Percentiles rank a stretch among this genome's conserved stretches.
Evolutionary conservation across 2,113 vertebrate species (phyloP).

Genomic region (Indicator indicator): DNA sequence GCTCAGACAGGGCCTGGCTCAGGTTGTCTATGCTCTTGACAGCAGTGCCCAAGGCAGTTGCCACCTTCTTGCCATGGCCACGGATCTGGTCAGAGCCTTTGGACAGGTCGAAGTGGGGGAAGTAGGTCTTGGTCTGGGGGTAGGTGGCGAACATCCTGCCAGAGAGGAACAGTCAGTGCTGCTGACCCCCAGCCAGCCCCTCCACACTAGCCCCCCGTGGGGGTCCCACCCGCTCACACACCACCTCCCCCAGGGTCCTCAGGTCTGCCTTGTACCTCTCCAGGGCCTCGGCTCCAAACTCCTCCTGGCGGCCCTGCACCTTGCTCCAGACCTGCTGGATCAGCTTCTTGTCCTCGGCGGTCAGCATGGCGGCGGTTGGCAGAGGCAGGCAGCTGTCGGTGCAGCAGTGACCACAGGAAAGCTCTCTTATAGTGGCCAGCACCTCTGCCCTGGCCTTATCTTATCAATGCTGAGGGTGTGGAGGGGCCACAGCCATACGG

Average conservation of each 20-base stretch:
- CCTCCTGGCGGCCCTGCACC: neutral
- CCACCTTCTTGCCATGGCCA: constrained; percentile 77
- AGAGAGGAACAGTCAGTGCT: neutral
- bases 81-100: constrained; percentile 63
- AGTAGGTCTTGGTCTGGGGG: constrained; percentile 85
- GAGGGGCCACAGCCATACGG: neutral
- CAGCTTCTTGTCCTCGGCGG: constrained; percentile 62
- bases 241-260: neutral
- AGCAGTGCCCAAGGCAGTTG: constrained; percentile 47
- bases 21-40: constrained; percentile 75
- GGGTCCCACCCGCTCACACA: accelerated
- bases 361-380: constrained; percentile 60
- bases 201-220: accelerated
- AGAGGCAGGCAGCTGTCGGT: neutral
- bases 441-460: neutral
- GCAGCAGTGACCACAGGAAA: accelerated
- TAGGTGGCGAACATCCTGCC: constrained; percentile 68
- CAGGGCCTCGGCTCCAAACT: constrained; percentile 71
- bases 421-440: neutral
- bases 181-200: neutral
- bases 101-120: constrained; percentile 77
- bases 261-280: constrained; percentile 67
- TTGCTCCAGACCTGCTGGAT: constrained; percentile 76
- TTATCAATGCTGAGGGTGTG: neutral
- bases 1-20: constrained; percentile 49